Base-by-base conservation (phyloP, 2,797 vertebrate species). In the Sphenodon punctatus region DNA sequence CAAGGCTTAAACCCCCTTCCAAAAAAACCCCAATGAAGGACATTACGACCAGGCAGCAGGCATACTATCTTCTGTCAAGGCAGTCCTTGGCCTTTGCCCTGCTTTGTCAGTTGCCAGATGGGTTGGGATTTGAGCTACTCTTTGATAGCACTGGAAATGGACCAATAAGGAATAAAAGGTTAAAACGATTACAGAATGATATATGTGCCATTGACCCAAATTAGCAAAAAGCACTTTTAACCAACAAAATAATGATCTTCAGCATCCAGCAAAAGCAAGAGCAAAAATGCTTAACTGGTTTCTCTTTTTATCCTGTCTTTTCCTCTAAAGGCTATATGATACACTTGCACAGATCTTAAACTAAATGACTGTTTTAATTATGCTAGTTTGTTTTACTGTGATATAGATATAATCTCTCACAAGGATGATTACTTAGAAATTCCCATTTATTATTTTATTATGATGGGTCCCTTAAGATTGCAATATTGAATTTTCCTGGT, bases 381-480 rank as follows among this genome's bases (percentile, higher is more conserved):
- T 58, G 17, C 71, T 48, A 66, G 20, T 45, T 85, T 80, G 65
- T 68, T 88, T 67, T 55, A 79, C 41, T 60, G 15, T 6, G 16
- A 77, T 51, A 74, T 11, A 85, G 30, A 39, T 48, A 75, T 34
- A 70, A 8, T 70, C 34, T 79, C 60, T 88, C 61, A 77, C 10
- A 86, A 81, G 78, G 30, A 39, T 73, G 36, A 67, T 87, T 89
- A 89, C 83, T 88, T 72, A 75, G 15, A 74, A 67, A 22, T 84
- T 81, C 88, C 77, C 20, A 81, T 86, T 86, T 78, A 88, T 90
- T 91, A 80, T 84, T 86, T 86, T 90, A 93, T 88, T 86, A 91
- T 82, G 90, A 61, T 81, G 80, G 27, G 67, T 88, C 71, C 82
- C 82, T 83, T 68, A 87, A 92, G 85, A 51, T 45, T 75, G 32